A percentile compares a stretch with the other conserved stretches of the same genome.
These are phyloP conservation scores for Thamnaconus septentrionalis DNA, from an alignment of 2,113 vertebrate genomes.

Conservation along the genomic window DNA sequence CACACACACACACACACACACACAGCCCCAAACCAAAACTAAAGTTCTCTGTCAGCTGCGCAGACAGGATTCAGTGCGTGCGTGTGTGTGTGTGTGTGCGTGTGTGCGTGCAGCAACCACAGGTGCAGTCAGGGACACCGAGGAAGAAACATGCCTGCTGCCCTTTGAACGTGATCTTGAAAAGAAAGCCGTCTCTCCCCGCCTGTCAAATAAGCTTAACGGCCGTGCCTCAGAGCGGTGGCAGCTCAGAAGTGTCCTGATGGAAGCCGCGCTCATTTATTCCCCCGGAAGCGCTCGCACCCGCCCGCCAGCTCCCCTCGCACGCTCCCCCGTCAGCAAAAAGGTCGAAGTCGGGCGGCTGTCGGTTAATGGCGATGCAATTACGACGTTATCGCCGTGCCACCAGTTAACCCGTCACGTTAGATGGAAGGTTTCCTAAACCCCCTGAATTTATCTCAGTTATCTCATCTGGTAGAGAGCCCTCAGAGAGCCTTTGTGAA, in stretches of 20 bases:
- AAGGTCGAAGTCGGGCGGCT: too few relatives aligned
- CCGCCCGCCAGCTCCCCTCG: not conserved
- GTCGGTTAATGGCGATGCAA: too few relatives aligned
- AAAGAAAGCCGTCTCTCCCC: constrained; percentile 65
- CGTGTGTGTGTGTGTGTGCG: constrained; percentile 6
- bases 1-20: not conserved
- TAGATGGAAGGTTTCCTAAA: too few relatives aligned
- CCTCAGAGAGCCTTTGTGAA: too few relatives aligned
- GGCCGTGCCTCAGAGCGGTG: constrained; percentile 58
- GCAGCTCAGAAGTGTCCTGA: constrained; percentile 40
- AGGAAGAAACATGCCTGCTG: constrained; percentile 59
- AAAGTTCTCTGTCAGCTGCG: constrained; percentile 42
- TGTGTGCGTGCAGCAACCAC: constrained; percentile 39
- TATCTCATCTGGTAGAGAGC: too few relatives aligned
- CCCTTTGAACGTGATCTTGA: constrained; percentile 77
- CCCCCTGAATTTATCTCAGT: too few relatives aligned
- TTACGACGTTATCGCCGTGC: too few relatives aligned
- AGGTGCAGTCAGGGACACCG: constrained; percentile 75
- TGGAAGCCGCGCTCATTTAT: constrained; percentile 23
- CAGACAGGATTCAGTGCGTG: constrained; percentile 24
- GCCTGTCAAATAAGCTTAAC: constrained; percentile 67
- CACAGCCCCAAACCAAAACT: constrained; percentile 20
- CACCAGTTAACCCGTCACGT: too few relatives aligned
- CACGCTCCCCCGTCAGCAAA: too few relatives aligned
- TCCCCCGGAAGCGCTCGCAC: not conserved